A percentile compares a stretch with the other conserved stretches of the same genome.
Conservation (phyloP, 2,888 invertebrate species). For the Andricus curvator region DNA sequence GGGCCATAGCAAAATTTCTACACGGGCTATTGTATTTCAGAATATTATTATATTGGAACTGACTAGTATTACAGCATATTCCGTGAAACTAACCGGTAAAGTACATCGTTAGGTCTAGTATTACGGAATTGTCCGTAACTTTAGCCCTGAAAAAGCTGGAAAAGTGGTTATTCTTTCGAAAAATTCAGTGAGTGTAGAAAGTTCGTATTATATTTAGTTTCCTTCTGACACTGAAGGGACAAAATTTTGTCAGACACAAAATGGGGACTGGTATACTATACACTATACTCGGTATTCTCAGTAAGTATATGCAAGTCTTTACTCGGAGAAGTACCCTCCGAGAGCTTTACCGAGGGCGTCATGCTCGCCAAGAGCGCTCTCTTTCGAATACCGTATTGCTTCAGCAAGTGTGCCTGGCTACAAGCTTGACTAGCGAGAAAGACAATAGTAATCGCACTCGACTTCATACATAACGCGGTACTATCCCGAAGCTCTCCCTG, state of each 20-base stretch:
- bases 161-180: no score
- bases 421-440: conserved; percentile 61
- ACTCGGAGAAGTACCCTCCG: conserved; percentile 68
- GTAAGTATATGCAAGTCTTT: conserved; percentile 74
- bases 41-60: no score
- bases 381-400: conserved; percentile 69
- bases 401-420: conserved; percentile 61
- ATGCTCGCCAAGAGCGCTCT: conserved; percentile 65
- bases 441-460: conserved; percentile 68
- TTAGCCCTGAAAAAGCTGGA: no score
- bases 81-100: no score
- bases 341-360: conserved; percentile 73
- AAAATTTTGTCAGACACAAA: conserved; percentile 62
- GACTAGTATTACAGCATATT: no score
- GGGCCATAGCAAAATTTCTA: no score
- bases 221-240: conserved; percentile 61
- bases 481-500: conserved; percentile 50
- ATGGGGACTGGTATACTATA: conserved; percentile 59
- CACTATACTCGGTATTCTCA: conserved; percentile 50
- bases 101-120: no score
- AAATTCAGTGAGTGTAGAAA: no score
- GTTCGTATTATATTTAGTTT: not conserved
- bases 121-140: no score
- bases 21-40: no score
- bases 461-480: conserved; percentile 54